These are phyloP conservation scores for Hypotaenidia philippensis DNA, from an alignment of 2,797 vertebrate species.

Conservation along the genomic window DNA sequence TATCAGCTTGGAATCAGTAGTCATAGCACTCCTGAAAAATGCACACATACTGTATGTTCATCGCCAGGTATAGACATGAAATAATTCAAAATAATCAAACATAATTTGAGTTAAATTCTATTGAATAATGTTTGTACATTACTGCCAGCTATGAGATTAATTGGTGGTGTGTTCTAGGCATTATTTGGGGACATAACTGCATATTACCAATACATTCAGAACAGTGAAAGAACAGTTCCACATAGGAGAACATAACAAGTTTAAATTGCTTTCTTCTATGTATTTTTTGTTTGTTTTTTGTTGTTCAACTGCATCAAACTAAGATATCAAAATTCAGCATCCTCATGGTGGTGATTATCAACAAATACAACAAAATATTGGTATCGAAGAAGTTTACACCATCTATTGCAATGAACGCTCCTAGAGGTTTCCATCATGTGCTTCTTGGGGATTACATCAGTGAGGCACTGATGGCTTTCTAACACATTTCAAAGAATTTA, in stretches of 20 bases:
- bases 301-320: neutral
- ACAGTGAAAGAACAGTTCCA: neutral
- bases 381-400: neutral
- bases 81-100: neutral
- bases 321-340: neutral
- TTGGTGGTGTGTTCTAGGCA: neutral
- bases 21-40: neutral
- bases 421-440: neutral
- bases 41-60: neutral
- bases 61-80: neutral
- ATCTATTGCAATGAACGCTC: neutral
- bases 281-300: fast-evolving
- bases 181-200: neutral
- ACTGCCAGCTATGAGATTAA: neutral
- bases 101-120: neutral
- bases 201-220: neutral
- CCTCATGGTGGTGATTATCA: neutral
- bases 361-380: neutral
- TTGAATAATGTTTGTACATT: neutral
- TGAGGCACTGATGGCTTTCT: neutral
- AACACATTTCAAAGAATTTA: neutral
- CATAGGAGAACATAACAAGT: fast-evolving
- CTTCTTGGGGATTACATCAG: neutral
- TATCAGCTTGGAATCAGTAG: neutral
- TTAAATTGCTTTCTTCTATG: neutral